Evolutionary conservation across 2,113 vertebrate species (phyloP).

Genomic region (Archocentrus centrarchus): DNA sequence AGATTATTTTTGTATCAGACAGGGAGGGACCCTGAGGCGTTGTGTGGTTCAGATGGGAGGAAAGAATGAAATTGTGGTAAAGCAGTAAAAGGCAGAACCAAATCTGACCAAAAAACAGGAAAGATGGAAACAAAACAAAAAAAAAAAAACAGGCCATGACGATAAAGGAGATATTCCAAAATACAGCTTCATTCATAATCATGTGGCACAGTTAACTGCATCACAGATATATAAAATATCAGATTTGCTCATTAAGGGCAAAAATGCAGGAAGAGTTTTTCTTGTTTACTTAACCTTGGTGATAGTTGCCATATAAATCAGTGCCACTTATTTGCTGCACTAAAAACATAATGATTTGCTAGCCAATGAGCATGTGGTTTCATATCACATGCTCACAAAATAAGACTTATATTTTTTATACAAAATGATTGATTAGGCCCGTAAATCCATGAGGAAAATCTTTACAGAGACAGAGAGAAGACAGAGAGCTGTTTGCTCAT

Average conservation of each 20-base stretch:
- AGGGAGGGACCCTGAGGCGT: not conserved
- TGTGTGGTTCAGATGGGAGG: slow-evolving; percentile 20
- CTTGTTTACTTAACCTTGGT: not conserved
- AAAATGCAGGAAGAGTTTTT: not conserved
- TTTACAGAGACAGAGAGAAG: no score
- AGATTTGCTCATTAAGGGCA: not conserved
- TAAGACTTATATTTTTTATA: no score
- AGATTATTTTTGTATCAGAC: slow-evolving; percentile 66
- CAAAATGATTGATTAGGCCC: no score
- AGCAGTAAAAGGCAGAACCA: not conserved
- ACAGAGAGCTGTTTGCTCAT: no score
- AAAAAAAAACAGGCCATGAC: not conserved
- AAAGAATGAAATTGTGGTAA: not conserved
- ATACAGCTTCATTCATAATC: not conserved
- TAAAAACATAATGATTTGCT: not conserved
- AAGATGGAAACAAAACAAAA: not conserved
- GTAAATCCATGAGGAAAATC: no score
- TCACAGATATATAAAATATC: not conserved
- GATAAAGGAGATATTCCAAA: not conserved
- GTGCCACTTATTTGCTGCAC: not conserved
- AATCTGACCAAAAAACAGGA: not conserved
- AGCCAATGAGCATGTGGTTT: not conserved
- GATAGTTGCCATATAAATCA: not conserved
- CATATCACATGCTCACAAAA: not conserved
- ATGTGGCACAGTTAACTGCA: not conserved